These are phyloP conservation scores for Heteromormyrus szaboi DNA, from an alignment of 2,797 vertebrate genomes.

Conservation along the genomic window DNA sequence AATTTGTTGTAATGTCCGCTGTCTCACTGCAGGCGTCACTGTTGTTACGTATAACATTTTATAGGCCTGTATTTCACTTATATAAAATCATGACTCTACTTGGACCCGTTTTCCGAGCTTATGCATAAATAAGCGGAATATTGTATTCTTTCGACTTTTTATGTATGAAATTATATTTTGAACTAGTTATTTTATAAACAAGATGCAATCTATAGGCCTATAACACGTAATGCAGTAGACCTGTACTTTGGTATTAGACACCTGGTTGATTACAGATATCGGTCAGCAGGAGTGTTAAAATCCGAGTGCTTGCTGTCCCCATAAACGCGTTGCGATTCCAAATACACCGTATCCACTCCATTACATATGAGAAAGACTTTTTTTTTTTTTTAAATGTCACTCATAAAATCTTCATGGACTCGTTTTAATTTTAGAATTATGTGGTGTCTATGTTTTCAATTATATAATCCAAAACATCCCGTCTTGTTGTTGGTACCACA, in stretches of 20 bases:
- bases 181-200: background rate
- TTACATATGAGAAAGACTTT: background rate
- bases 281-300: background rate
- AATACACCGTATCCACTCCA: background rate
- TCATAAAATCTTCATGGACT: background rate
- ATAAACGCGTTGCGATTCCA: background rate
- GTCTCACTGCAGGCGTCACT: slow-evolving; percentile 19
- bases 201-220: background rate
- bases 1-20: background rate
- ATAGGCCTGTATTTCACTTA: background rate
- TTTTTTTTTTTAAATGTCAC: background rate
- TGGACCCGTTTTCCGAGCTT: background rate
- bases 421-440: background rate
- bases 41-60: slow-evolving; percentile 3
- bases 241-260: background rate
- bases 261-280: background rate
- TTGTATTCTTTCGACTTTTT: background rate
- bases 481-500: slow-evolving; percentile 15
- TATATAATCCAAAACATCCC: background rate
- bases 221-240: background rate
- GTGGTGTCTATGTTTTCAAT: background rate
- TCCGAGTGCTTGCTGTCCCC: background rate
- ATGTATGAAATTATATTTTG: background rate
- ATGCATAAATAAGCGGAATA: background rate
- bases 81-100: background rate